These are phyloP conservation scores for Ostrea edulis DNA, from an alignment of 1,140 invertebrate species.

Conservation along the genomic window DNA sequence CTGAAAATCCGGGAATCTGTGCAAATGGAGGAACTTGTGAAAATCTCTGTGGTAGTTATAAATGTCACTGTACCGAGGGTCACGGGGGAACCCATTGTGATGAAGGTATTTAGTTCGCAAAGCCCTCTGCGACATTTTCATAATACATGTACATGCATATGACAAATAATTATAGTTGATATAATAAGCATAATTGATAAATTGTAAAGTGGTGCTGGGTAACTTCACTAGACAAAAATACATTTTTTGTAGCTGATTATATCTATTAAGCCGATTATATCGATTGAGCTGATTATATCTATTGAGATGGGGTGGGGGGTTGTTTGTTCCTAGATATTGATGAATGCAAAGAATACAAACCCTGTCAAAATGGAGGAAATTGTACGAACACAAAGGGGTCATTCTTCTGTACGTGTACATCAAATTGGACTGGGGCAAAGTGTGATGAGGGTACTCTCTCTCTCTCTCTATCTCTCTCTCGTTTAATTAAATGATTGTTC, in stretches of 20 bases:
- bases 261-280: no score
- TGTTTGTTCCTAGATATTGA: slow-evolving; percentile 41
- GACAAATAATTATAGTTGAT: no score
- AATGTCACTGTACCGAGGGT: slow-evolving; percentile 16
- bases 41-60: slow-evolving; percentile 28
- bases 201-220: no score
- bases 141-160: no score
- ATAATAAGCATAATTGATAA: no score
- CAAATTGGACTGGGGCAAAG: background rate
- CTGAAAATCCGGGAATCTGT: background rate
- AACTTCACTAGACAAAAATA: no score
- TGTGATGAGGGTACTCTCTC: background rate
- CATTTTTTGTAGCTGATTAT: no score
- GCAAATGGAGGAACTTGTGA: slow-evolving; percentile 5
- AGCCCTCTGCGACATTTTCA: background rate
- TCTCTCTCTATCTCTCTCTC: background rate
- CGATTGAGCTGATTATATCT: no score
- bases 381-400: slow-evolving; percentile 43
- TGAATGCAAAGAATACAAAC: slow-evolving; percentile 43
- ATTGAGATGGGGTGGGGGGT: no score
- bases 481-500: no score
- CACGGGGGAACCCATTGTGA: background rate
- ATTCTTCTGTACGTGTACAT: slow-evolving; percentile 46
- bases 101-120: background rate
- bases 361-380: slow-evolving; percentile 31